Conservation (phyloP, 2,113 vertebrate genomes). For the Picathartes gymnocephalus region DNA sequence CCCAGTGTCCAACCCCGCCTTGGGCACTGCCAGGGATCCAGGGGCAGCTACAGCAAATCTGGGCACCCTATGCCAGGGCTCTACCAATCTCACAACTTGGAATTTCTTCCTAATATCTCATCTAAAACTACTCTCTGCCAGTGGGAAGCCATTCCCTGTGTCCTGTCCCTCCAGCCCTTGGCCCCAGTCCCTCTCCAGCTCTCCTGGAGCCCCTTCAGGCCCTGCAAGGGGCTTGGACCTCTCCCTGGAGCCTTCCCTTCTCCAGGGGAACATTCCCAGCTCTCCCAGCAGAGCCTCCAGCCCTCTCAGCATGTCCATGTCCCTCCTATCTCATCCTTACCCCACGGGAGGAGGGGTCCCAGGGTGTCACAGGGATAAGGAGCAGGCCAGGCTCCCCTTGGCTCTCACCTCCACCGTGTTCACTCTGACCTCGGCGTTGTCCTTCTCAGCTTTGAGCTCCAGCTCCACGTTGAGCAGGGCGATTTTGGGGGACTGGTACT, state of each 20-base stretch:
- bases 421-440: conserved; percentile 93
- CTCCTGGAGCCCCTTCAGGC: background rate
- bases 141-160: background rate
- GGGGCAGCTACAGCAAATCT: background rate
- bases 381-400: background rate
- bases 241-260: background rate
- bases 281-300: background rate
- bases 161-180: background rate
- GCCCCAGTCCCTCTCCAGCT: background rate
- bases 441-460: conserved; percentile 96
- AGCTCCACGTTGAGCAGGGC: conserved; percentile 94
- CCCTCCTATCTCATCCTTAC: rapidly evolving
- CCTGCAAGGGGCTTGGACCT: background rate
- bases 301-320: background rate
- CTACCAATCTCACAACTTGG: too few relatives aligned
- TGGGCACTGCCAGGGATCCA: background rate
- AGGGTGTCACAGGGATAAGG: rapidly evolving
- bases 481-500: conserved; percentile 85
- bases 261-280: background rate
- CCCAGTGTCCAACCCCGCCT: rapidly evolving
- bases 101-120: too few relatives aligned
- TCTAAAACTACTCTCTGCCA: too few relatives aligned
- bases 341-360: background rate
- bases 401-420: conserved; percentile 85
- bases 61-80: too few relatives aligned